Base-by-base conservation (phyloP, 1,140 invertebrate genomes). In the Eueides isabella region DNA sequence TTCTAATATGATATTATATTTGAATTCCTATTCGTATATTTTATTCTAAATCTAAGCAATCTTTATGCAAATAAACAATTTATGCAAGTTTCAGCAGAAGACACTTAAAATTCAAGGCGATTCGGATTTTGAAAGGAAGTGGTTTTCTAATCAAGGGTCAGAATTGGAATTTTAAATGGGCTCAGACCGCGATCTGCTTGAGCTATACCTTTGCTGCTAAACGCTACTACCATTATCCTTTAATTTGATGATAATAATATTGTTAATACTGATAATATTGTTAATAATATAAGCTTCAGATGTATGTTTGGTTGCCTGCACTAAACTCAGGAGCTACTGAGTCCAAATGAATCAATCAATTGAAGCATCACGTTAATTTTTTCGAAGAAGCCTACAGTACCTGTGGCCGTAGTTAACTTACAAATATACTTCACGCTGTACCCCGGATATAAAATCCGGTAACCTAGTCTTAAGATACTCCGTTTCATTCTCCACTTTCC, bases 121-220 rank as follows among this genome's bases (percentile, higher is more conserved):
- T 75, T 71, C 31, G 28, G 61, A 71, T 61, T 71, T 75, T 71
- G 74, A 30, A 35, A 63, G 74, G 70, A 76, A 76, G 75, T 74
- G 72, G 61, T 71, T 74, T 71, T 61, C 71, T 77, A 74, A 83
- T 83, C 80, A 83, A 78, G 73, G 79, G 75, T 65, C 70, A 74
- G 69, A 78, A 82, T 80, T 79, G 76, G 75, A 80, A 82, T 80
- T 82, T 84, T 80, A 84, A 84, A 80, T 82, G 76, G 74, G 77
- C 48, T 31, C 62, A 77, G 76, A 80, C 82, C 82, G 75, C 77
- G 72, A 80, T 48, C 77, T 67, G 75, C 61, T 65, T 64, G 67
- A 55, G 68, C 72, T 41, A 35, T 76, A 72, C 67, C 73, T 78
- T 68, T 76, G 30, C 28, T 61, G 61, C 35, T n/a, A 63, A 63